Evolutionary conservation across 2,797 vertebrate species (phyloP), one percentile per base, ranked within the genome.

Genomic region (Tokudaia muenninki): DNA sequence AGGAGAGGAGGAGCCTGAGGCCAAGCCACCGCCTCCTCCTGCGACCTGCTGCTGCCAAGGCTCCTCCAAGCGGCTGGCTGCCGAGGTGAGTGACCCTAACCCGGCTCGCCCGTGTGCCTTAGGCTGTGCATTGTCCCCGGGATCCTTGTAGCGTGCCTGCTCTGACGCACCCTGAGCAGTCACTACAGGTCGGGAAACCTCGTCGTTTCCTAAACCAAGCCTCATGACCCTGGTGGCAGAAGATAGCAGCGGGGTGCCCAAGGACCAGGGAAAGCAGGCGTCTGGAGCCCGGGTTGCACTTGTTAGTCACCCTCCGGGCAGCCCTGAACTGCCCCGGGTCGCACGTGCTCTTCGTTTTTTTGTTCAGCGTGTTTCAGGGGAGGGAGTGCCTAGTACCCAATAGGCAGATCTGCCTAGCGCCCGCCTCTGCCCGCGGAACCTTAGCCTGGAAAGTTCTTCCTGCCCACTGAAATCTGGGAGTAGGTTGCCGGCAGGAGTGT

Each of bases 1-100:
- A 16, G 31, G 74, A 55, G 92, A 83, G 95, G 97, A 83, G 96
- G 97, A 95, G 97, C 93, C 94, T 94, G 10, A 0, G 79, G 21
- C 50, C 12, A 5, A 37, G 94, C 96, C 17, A 3, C 77, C 19
- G 74, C 81, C 88, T 82, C 55, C 50, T 37, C 63, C 55, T 1
- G 22, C 47, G 87, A 92, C 88, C 79, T 89, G 87, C 92, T 57
- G 88, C 92, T 9, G 31, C 87, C 22, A 44, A 61, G 4, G 91
- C 81, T n/a, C 52, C 72, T 88, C 11, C 0, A 55, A 83, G 96
- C 37, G 22, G 78, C 78, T 2, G 57, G 94, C 93, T 26, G 4
- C 55, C 14, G 59, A 93, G 97, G 98, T 98, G 93, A 98, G 98
- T 98, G 97, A 81, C 87, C 67, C 84, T 80, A 16, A 6, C 26